Base-by-base conservation (phyloP, 2,888 invertebrate species). In the Acanthosepion pharaonis region DNA sequence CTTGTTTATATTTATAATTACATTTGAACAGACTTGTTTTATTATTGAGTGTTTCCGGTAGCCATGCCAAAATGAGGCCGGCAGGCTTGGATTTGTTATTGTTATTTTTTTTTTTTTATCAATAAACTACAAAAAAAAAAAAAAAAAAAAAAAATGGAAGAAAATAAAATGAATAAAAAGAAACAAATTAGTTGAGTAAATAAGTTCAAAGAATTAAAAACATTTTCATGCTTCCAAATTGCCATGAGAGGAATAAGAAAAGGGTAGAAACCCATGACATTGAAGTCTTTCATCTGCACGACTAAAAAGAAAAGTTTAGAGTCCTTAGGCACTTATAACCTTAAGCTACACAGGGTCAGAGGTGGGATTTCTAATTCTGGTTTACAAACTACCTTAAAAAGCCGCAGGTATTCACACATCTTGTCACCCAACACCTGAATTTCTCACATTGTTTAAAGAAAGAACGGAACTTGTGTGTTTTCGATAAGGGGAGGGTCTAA, bases 1-100 rank as follows among this genome's bases (percentile, higher is more conserved):
- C 78, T 78, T 78, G 78, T 78, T 78, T 78, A 78, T 78, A 78
- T 78, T 78, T 78, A 78, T 78, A 78, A 78, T 78, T 78, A n/a
- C n/a, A n/a, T 78, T 78, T n/a, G n/a, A 78, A 78, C 33, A 78
- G 78, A 78, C n/a, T n/a, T n/a, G 78, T 78, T 78, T 78, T 78
- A 78, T 78, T 78, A 11, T 78, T 33, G 78, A 78, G 28, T n/a
- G n/a, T 78, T 78, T 78, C 78, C 78, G 78, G 25, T 78, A 55
- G 20, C 55, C 55, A 55, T 55, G 55, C 55, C 15, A 55, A 15
- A 55, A 55, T 9, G 55, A 59, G 59, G 59, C 59, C 5, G 59
- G 59, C 20, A n/a, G 78, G 78, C 78, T n/a, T n/a, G 33, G 78
- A 78, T 78, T 78, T 78, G 4, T 78, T 78, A 0, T 78, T 78